Percentiles rank a stretch among this genome's conserved stretches.
Evolutionary conservation across 2,888 invertebrate species (phyloP).

Genomic region (Coremacera marginata): DNA sequence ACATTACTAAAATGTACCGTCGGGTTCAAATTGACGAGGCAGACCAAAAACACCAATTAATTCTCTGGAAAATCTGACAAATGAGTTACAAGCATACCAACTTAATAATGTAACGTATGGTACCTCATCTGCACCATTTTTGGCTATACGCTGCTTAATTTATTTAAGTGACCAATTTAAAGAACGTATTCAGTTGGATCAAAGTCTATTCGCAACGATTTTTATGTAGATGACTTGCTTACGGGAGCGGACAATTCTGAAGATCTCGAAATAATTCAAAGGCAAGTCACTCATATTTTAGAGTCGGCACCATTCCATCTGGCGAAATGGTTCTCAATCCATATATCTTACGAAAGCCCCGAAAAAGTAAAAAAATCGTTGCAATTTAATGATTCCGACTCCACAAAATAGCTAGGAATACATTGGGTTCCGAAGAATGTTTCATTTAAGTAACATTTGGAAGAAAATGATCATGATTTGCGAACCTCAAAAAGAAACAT

Average conservation of each 20-base stretch:
- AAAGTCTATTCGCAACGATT: conserved; percentile 41
- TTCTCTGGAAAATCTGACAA: conserved; percentile 15
- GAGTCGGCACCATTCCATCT: background rate
- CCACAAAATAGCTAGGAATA: conserved; percentile 35
- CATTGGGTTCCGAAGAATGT: conserved; percentile 12
- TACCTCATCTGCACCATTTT: conserved; percentile 44
- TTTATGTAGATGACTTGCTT: conserved; percentile 51
- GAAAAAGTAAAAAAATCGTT: conserved; percentile 7
- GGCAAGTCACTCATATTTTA: background rate
- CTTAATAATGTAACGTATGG: conserved; percentile 40
- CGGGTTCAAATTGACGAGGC: conserved; percentile 29
- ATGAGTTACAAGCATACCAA: conserved; percentile 7
- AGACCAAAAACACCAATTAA: conserved; percentile 35
- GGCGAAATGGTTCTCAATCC: conserved; percentile 41
- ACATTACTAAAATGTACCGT: conserved; percentile 41
- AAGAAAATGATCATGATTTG: conserved; percentile 28
- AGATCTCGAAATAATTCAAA: conserved; percentile 6
- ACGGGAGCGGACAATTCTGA: conserved; percentile 41
- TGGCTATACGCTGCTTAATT: conserved; percentile 27
- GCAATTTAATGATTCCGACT: conserved; percentile 26
- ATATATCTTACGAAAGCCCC: background rate
- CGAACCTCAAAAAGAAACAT: conserved; percentile 17
- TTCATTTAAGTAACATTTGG: background rate
- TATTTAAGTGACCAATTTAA: conserved; percentile 39
- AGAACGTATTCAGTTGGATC: conserved; percentile 43